Base-by-base conservation (phyloP, 2,113 vertebrate species). In the Columba janthina region DNA sequence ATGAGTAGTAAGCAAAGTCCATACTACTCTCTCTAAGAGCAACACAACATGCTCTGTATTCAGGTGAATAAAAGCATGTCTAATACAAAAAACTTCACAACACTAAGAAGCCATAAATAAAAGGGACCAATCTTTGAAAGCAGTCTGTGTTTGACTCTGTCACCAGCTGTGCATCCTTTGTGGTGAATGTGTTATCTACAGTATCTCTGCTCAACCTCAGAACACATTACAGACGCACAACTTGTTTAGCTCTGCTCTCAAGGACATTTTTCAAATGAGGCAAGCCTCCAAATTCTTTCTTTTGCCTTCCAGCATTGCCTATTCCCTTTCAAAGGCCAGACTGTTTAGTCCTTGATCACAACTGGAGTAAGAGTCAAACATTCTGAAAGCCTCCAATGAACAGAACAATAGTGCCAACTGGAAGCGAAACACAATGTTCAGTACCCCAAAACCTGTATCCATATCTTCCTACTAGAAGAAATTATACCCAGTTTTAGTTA, bases 141-240 rank as follows among this genome's bases (percentile, higher is more conserved):
- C 48, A 84, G 79, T 53, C 86, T 25, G 51, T 51, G 69, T 15
- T 86, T 26, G 64, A 83, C 46, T 89, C 54, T 3, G 6, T 57
- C 83, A 93, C 28, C 79, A 92, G 69, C 73, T 85, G 90, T n/a
- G 58, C 67, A 91, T 62, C 88, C 78, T 90, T 65, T 79, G 66
- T 40, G 79, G 88, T 38, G 56, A 93, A 93, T 51, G 34, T 25
- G 78, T 73, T 88, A 94, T 70, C 94, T 92, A 85, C 69, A 84
- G 88, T 24, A 74, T 34, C 60, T 60, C 75, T 67, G 22, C 90
- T 88, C 56, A 90, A 86, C 89, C 76, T 79, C 64, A 83, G 40
- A 83, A 92, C 72, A 90, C 83, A 80, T 89, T 89, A 90, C 0
- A 87, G 89, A 93, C 82, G 44, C 77, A 94, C 80, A 91, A 57